phyloP scores from a whole-genome alignment of 2,113 vertebrate species.

The Leiothrix lutea region DNA sequence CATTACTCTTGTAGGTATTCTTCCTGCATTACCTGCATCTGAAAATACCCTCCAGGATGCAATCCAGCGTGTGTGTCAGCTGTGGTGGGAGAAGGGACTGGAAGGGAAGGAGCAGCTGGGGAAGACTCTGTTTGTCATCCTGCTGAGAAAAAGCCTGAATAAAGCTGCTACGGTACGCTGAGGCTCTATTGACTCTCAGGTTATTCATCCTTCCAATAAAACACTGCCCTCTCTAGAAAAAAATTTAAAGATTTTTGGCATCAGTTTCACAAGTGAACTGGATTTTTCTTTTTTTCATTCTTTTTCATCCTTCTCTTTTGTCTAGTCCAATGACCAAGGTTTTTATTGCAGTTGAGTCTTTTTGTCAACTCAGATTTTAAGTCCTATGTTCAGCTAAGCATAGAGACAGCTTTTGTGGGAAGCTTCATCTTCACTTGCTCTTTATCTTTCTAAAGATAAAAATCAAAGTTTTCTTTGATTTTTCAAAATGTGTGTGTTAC shows the following conservation, averaged over 20 bases:
- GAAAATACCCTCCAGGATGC: slow-evolving; percentile 68
- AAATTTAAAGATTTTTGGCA: neutral
- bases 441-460: neutral
- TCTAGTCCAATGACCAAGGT: neutral
- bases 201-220: neutral
- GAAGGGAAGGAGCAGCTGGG: slow-evolving; percentile 86
- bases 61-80: slow-evolving; percentile 79
- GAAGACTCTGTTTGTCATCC: slow-evolving; percentile 78
- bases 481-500: neutral
- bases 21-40: slow-evolving; percentile 75
- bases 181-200: neutral
- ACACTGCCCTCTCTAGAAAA: neutral
- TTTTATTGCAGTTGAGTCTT: neutral
- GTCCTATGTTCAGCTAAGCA: neutral
- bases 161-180: slow-evolving; percentile 75
- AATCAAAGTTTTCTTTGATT: neutral
- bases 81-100: slow-evolving; percentile 91
- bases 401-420: neutral
- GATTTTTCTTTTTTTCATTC: neutral
- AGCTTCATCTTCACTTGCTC: neutral
- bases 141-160: slow-evolving; percentile 81
- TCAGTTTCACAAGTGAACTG: neutral
- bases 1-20: slow-evolving; percentile 71
- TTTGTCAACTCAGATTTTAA: neutral
- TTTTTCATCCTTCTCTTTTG: neutral